Conservation (phyloP, 2,888 invertebrate genomes). For the Polydrusus cervinus region DNA sequence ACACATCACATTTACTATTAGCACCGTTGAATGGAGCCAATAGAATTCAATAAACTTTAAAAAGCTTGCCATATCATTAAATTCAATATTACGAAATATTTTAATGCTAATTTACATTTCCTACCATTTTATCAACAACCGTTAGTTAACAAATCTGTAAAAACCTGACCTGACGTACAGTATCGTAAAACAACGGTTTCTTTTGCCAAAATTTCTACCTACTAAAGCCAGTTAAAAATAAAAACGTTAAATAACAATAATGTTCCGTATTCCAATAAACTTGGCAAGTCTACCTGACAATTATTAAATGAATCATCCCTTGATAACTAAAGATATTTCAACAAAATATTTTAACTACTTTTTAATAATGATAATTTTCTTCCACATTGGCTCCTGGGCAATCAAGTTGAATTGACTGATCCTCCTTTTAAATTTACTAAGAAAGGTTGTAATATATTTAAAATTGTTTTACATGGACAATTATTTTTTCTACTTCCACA, state of each 20-base stretch:
- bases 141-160: conserved; percentile 7
- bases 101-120: not conserved
- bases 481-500: too few species aligned
- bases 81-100: not conserved
- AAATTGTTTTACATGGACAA: too few species aligned
- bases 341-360: too few species aligned
- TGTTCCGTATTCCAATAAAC: not conserved
- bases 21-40: too few species aligned
- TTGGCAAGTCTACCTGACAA: conserved; percentile 5
- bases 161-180: conserved; percentile 16
- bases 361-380: too few species aligned
- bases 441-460: too few species aligned
- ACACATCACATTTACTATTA: too few species aligned
- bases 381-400: too few species aligned
- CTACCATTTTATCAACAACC: not conserved
- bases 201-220: conserved; percentile 14
- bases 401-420: too few species aligned
- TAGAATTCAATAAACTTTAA: too few species aligned
- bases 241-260: conserved; percentile 7
- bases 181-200: conserved; percentile 10
- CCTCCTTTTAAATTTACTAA: too few species aligned
- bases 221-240: not conserved
- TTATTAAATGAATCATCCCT: conserved; percentile 9
- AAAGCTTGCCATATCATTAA: not conserved
- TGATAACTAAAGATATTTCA: not conserved